phyloP scores from a whole-genome alignment of 2,888 invertebrate genomes.

The Pristionchus exspectatus region DNA sequence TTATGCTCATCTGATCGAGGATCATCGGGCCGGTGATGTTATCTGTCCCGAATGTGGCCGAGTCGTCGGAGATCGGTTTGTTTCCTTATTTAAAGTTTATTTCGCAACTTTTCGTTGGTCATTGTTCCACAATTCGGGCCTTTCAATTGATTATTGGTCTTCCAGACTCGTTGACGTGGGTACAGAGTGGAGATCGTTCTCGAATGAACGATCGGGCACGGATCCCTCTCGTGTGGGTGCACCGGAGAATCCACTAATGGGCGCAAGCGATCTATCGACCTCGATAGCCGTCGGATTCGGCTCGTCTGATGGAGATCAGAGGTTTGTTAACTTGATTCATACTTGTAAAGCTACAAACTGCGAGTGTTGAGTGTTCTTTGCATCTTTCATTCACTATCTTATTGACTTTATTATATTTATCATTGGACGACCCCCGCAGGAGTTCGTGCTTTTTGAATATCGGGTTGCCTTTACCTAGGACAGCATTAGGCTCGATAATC shows the following conservation, averaged over 20 bases:
- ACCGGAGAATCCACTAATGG: slow-evolving; percentile 95
- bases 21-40: slow-evolving; percentile 98
- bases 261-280: slow-evolving; percentile 96
- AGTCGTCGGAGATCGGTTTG: slow-evolving; percentile 93
- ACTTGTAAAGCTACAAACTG: background rate
- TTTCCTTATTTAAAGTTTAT: background rate
- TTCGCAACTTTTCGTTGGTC: background rate
- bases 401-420: background rate
- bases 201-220: slow-evolving; percentile 90
- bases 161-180: slow-evolving; percentile 93
- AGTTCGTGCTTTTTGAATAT: background rate
- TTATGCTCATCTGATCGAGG: slow-evolving; percentile 95
- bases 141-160: background rate
- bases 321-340: slow-evolving; percentile 58
- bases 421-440: background rate
- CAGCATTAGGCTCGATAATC: background rate
- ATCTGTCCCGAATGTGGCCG: slow-evolving; percentile 99
- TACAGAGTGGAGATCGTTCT: slow-evolving; percentile 99
- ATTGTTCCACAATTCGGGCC: background rate
- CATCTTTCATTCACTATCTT: background rate
- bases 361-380: background rate
- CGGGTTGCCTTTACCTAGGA: background rate
- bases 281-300: slow-evolving; percentile 86
- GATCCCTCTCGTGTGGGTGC: slow-evolving; percentile 99
- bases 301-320: slow-evolving; percentile 74